phyloP scores from a whole-genome alignment of 2,797 vertebrate genomes.

The Macropodus opercularis region DNA sequence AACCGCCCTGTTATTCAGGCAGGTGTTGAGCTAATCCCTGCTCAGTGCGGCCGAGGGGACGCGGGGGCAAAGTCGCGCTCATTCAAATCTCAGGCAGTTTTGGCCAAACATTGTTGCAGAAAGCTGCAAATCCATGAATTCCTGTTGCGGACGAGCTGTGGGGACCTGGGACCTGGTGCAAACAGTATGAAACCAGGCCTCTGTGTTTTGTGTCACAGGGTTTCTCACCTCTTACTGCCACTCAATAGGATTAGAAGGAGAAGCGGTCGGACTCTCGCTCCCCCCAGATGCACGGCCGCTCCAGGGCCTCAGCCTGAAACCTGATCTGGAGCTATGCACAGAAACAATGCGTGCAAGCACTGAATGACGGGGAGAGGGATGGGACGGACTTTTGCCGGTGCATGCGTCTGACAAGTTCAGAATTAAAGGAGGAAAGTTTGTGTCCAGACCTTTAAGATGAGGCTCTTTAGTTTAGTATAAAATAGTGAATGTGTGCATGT shows the following conservation, averaged over 20 bases:
- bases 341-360: conserved; percentile 60
- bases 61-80: conserved; percentile 20
- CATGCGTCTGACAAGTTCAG: conserved; percentile 37
- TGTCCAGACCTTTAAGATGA: no score
- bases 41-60: conserved; percentile 23
- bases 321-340: conserved; percentile 56
- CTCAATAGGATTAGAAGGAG: conserved; percentile 64
- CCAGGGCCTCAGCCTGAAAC: conserved; percentile 67
- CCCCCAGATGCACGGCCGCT: conserved; percentile 52
- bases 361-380: conserved; percentile 9
- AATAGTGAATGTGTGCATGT: background rate
- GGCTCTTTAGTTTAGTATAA: background rate
- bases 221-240: conserved; percentile 66
- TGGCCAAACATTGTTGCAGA: conserved; percentile 36
- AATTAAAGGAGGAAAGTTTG: no score
- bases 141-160: conserved; percentile 24
- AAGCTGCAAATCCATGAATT: conserved; percentile 55
- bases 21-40: conserved; percentile 42
- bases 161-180: conserved; percentile 22
- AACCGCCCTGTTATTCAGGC: no score
- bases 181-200: conserved; percentile 43
- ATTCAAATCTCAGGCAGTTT: conserved; percentile 46
- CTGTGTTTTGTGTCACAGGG: conserved; percentile 64
- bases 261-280: conserved; percentile 56
- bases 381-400: conserved; percentile 50